phyloP scores from a whole-genome alignment of 2,797 vertebrate species.

The Chanos chanos region DNA sequence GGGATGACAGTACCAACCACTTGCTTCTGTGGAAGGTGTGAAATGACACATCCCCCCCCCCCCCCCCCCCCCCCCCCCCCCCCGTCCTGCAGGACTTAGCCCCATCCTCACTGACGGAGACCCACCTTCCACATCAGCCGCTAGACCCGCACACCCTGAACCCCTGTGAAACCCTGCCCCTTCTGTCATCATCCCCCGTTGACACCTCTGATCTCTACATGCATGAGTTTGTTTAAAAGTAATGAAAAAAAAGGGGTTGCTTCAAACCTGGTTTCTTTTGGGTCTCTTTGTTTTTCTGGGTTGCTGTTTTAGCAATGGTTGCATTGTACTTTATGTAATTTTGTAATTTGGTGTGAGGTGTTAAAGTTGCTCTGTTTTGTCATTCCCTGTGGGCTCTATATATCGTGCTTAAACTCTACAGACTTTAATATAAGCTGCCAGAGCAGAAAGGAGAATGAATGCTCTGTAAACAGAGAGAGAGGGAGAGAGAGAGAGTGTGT shows the following conservation, averaged over 20 bases:
- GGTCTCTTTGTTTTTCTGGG: slow-evolving; percentile 29
- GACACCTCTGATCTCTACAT: slow-evolving; percentile 58
- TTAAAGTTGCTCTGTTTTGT: slow-evolving; percentile 36
- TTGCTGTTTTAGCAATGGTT: slow-evolving; percentile 34
- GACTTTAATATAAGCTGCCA: slow-evolving; percentile 20
- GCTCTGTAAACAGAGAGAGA: neutral
- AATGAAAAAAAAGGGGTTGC: slow-evolving; percentile 39
- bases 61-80: slow-evolving; percentile 15
- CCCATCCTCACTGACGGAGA: too few species aligned
- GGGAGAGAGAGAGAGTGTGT: slow-evolving; percentile 6
- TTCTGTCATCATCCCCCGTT: slow-evolving; percentile 49
- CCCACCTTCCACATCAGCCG: too few species aligned
- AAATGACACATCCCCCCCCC: slow-evolving; percentile 47
- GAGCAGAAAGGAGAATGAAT: slow-evolving; percentile 15
- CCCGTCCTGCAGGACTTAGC: neutral
- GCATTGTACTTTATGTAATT: slow-evolving; percentile 38
- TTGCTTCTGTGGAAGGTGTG: slow-evolving; percentile 93
- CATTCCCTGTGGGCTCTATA: slow-evolving; percentile 33
- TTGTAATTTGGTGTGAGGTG: slow-evolving; percentile 37
- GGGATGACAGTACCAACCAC: slow-evolving; percentile 97
- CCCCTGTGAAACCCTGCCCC: slow-evolving; percentile 28
- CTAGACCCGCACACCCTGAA: slow-evolving; percentile 21
- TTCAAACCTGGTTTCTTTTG: slow-evolving; percentile 44
- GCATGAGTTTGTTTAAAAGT: slow-evolving; percentile 51
- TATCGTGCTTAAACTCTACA: slow-evolving; percentile 41